Evolutionary conservation across 1,140 invertebrate species (phyloP).

Genomic region (Tyrophagus putrescentiae): DNA sequence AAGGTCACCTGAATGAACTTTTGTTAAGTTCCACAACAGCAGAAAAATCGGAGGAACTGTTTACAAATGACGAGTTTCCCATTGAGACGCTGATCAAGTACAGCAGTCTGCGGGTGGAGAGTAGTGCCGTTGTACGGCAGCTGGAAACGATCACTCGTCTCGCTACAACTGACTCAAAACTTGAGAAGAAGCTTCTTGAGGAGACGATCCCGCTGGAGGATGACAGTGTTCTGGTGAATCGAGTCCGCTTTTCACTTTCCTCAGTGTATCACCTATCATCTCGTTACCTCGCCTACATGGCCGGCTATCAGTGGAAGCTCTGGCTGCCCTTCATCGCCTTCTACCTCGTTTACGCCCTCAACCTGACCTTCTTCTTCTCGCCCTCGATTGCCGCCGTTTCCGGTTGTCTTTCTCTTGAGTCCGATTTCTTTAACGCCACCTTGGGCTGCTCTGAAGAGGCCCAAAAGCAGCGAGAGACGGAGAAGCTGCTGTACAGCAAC

Average conservation of each 20-base stretch:
- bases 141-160: too few species aligned
- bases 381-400: not conserved
- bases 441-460: too few species aligned
- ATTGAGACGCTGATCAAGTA: too few species aligned
- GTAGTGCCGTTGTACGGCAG: too few species aligned
- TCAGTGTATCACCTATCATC: not conserved
- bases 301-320: not conserved
- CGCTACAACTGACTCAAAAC: too few species aligned
- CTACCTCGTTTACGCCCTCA: not conserved
- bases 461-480: not conserved
- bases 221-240: constrained; percentile 1
- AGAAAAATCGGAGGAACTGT: too few species aligned
- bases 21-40: too few species aligned
- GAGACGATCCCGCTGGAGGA: too few species aligned
- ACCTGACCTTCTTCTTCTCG: not conserved
- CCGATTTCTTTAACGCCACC: not conserved
- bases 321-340: not conserved
- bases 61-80: too few species aligned
- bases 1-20: too few species aligned
- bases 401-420: not conserved
- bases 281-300: not conserved
- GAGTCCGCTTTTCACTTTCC: not conserved
- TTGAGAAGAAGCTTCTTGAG: too few species aligned
- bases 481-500: not conserved
- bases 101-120: too few species aligned